Evolutionary conservation across 2,888 invertebrate genomes (phyloP).

Genomic region (Blomia tropicalis): DNA sequence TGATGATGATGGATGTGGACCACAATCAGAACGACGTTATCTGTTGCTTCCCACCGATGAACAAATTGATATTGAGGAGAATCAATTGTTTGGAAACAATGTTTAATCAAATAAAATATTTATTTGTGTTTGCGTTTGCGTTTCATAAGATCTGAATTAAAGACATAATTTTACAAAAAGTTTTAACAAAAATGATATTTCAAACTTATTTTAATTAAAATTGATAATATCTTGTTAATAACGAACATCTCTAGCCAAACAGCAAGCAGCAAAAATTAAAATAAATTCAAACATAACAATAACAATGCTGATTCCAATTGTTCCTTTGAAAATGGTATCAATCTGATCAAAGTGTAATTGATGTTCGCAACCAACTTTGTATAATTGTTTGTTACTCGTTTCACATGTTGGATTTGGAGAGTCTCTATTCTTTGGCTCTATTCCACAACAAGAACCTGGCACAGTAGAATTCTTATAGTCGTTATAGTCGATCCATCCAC

Average conservation of each 20-base stretch:
- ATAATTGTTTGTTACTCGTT: too few species aligned
- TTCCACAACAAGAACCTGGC: constrained; percentile 4
- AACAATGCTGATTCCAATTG: constrained; percentile 5
- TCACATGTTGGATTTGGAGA: not conserved
- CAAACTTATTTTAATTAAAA: too few species aligned
- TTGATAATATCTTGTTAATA: not conserved
- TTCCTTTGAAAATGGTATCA: not conserved
- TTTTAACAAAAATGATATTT: too few species aligned
- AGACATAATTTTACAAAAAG: too few species aligned
- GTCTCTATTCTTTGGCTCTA: not conserved
- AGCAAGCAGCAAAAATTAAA: constrained; percentile 8
- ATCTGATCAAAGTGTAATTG: not conserved
- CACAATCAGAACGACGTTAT: too few species aligned
- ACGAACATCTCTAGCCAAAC: constrained; percentile 5
- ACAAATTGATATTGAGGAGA: too few species aligned
- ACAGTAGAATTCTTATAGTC: not conserved
- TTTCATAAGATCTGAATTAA: too few species aligned
- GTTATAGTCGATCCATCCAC: not conserved
- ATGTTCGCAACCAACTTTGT: not conserved
- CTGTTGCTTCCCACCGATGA: too few species aligned
- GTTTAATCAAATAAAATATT: too few species aligned
- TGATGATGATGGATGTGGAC: too few species aligned
- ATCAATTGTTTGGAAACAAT: too few species aligned
- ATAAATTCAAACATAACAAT: constrained; percentile 4
- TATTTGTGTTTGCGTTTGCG: too few species aligned